Percentiles rank a stretch among this genome's conserved stretches.
These are phyloP conservation scores for Dryocosmus kuriphilus DNA, from an alignment of 2,888 invertebrate genomes.

Conservation along the genomic window DNA sequence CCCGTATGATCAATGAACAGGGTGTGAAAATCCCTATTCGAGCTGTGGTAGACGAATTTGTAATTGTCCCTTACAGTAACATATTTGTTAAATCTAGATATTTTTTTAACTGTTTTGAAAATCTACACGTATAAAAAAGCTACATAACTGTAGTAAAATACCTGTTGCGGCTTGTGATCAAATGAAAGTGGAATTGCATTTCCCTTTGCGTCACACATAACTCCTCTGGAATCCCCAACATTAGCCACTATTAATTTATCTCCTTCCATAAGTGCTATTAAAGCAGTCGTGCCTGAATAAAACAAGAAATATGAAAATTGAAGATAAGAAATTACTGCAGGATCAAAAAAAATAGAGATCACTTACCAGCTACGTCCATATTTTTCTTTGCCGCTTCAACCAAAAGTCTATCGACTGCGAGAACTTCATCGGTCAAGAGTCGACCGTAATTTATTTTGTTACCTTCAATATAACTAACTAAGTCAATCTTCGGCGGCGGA, in stretches of 20 bases:
- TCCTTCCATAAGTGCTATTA: slow-evolving; percentile 92
- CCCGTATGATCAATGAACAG: too few species aligned
- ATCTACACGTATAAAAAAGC: background rate
- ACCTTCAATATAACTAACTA: slow-evolving; percentile 84
- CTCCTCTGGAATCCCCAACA: slow-evolving; percentile 97
- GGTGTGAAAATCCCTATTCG: too few species aligned
- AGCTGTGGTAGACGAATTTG: too few species aligned
- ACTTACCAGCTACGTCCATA: slow-evolving; percentile 81
- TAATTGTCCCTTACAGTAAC: too few species aligned
- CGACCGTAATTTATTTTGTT: slow-evolving; percentile 89
- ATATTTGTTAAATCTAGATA: too few species aligned
- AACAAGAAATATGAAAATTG: slow-evolving; percentile 41
- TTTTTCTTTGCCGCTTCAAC: slow-evolving; percentile 91
- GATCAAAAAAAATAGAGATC: slow-evolving; percentile 2
- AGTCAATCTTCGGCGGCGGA: slow-evolving; percentile 64
- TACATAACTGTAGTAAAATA: slow-evolving; percentile 71
- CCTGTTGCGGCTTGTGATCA: slow-evolving; percentile 98
- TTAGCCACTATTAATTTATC: slow-evolving; percentile 93
- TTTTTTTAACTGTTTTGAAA: too few species aligned
- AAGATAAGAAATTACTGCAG: background rate
- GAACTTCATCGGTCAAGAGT: slow-evolving; percentile 91
- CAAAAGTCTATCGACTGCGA: slow-evolving; percentile 89
- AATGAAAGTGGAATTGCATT: slow-evolving; percentile 95
- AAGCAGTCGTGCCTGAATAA: slow-evolving; percentile 90
- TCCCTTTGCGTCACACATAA: slow-evolving; percentile 94